Base-by-base conservation (phyloP, 2,888 invertebrate species). In the Enoplolaimus lenunculus region DNA sequence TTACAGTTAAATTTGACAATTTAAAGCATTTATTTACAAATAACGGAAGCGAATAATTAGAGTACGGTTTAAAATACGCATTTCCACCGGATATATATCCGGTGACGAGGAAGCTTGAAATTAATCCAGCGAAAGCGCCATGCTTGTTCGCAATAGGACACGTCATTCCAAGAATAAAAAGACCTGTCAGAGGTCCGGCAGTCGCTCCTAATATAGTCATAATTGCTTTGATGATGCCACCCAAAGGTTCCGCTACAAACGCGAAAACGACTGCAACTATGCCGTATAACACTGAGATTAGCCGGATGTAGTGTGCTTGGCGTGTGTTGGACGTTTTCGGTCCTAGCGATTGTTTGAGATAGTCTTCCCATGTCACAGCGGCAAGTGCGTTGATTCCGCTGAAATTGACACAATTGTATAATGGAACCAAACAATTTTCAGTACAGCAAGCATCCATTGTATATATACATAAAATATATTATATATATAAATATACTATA, bases 101-200 rank as follows among this genome's bases (percentile, higher is more conserved):
- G 68, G 73, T 73, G 7, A 75, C n/a, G 13, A 71, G 30, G 13
- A 68, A 21, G n/a, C 73, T 35, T n/a, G 69, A 59, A 16, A 68
- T 3, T 21, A 76, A 64, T 0, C 75, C 76, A n/a, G 70, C 68
- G 57, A 74, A 72, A 1, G 76, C 75, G 29, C 75, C 75, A 65
- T 73, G 31, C 57, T 73, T 74, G 79, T 92, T 93, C 1, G 90
- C 88, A 87, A 88, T 89, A 0, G 92, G 91, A 75, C 91, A 88
- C 75, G 89, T 88, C 87, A 93, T 91, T 70, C 93, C 93, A 30
- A 93, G 83, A 0, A 90, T 87, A 80, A 93, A 93, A 1, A 92
- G 84, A 0, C 92, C 93, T 30, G 93, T 83, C 0, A 90, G 88
- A 0, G 93, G 88, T 1, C 92, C 93, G 1, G 91, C 90, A 31